Conservation (phyloP, 2,888 invertebrate species). For the Elmis aenea region DNA sequence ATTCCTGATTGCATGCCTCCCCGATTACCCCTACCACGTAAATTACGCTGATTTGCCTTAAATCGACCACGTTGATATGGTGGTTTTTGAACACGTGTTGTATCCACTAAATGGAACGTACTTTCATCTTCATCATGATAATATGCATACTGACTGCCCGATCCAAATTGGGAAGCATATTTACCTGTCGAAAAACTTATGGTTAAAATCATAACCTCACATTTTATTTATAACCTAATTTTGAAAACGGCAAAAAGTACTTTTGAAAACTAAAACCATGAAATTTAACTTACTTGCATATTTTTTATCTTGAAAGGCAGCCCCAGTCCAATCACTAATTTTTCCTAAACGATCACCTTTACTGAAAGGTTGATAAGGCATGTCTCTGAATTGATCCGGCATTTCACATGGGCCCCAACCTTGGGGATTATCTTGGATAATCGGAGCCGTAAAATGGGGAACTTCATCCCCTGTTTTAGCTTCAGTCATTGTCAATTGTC, state of each 20-base stretch:
- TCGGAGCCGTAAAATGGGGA: constrained; percentile 65
- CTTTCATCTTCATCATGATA: constrained; percentile 99
- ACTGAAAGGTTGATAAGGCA: constrained; percentile 99
- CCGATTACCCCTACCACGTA: constrained; percentile 61
- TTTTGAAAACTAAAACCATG: background rate
- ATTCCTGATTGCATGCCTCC: constrained; percentile 67
- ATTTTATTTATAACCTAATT: constrained; percentile 1
- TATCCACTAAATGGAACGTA: constrained; percentile 97
- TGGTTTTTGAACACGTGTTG: constrained; percentile 81
- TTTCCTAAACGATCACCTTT: constrained; percentile 98
- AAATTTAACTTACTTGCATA: constrained; percentile 69
- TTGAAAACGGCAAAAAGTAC: background rate
- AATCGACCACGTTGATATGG: constrained; percentile 91
- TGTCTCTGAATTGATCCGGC: constrained; percentile 90
- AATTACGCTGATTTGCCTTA: constrained; percentile 72
- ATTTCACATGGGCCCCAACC: constrained; percentile 98
- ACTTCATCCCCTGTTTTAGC: constrained; percentile 50
- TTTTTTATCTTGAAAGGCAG: constrained; percentile 87
- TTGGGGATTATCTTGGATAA: constrained; percentile 76
- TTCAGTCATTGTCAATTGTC: constrained; percentile 38
- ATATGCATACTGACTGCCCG: constrained; percentile 96
- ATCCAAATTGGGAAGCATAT: constrained; percentile 88
- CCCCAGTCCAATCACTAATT: constrained; percentile 98
- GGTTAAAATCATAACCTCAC: constrained; percentile 15
- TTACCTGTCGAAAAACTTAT: constrained; percentile 59